These are phyloP conservation scores for Capreolus pygargus DNA, from an alignment of 2,113 vertebrate species.

Conservation along the genomic window DNA sequence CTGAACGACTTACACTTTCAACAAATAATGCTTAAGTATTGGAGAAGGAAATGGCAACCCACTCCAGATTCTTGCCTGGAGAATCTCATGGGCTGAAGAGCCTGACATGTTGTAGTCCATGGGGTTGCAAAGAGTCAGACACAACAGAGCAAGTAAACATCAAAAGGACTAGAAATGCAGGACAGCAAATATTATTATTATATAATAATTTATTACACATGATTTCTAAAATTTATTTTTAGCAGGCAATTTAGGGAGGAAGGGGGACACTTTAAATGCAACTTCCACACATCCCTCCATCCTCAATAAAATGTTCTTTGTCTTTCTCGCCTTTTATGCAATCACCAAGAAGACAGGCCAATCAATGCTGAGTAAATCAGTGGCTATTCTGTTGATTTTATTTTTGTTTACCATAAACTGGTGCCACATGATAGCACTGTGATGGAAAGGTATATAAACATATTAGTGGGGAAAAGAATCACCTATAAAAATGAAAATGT, in stretches of 20 bases:
- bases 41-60: neutral
- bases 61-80: neutral
- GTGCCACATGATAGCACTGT: neutral
- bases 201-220: neutral
- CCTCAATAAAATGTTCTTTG: neutral
- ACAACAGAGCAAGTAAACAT: neutral
- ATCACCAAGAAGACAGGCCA: neutral
- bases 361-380: neutral
- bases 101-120: neutral
- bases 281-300: neutral
- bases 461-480: neutral
- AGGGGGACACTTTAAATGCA: neutral
- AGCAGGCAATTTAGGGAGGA: neutral
- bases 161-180: neutral
- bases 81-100: neutral
- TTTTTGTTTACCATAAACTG: neutral
- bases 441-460: neutral
- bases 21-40: neutral
- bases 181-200: neutral
- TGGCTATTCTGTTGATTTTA: neutral
- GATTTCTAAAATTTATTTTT: conserved; percentile 1
- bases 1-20: neutral
- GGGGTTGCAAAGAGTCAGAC: neutral
- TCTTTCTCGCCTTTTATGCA: neutral
- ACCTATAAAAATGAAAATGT: neutral